Evolutionary conservation across 2,113 vertebrate species (phyloP).

Genomic region (Petroica traversi): DNA sequence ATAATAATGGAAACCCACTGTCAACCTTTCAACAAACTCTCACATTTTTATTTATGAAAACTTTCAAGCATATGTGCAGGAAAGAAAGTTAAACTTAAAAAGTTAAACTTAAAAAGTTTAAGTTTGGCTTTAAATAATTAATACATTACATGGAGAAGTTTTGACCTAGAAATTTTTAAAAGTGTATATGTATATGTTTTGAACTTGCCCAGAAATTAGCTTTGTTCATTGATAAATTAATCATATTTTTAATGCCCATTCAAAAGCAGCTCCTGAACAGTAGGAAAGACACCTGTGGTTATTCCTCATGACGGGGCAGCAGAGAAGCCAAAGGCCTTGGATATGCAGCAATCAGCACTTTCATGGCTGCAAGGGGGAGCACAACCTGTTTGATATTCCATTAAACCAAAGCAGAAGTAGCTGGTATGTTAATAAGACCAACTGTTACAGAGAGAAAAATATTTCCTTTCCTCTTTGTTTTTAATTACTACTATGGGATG

Average conservation of each 20-base stretch:
- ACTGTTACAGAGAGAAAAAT: neutral
- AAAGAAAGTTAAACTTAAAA: neutral
- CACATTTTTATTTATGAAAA: neutral
- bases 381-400: neutral
- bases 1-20: neutral
- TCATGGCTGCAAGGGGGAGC: neutral
- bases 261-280: neutral
- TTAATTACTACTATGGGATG: neutral
- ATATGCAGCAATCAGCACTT: neutral
- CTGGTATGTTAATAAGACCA: neutral
- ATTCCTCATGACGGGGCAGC: rapidly evolving
- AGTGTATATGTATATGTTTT: neutral
- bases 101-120: neutral
- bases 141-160: neutral
- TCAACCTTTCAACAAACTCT: neutral
- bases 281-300: neutral
- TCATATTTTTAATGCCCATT: neutral
- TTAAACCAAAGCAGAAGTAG: neutral
- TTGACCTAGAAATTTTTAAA: neutral
- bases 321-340: rapidly evolving
- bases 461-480: neutral
- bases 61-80: neutral
- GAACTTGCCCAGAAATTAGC: neutral
- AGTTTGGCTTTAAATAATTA: neutral
- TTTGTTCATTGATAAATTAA: neutral